Conservation (phyloP, 2,888 invertebrate genomes). For the Cryptocheilus praepositus region DNA sequence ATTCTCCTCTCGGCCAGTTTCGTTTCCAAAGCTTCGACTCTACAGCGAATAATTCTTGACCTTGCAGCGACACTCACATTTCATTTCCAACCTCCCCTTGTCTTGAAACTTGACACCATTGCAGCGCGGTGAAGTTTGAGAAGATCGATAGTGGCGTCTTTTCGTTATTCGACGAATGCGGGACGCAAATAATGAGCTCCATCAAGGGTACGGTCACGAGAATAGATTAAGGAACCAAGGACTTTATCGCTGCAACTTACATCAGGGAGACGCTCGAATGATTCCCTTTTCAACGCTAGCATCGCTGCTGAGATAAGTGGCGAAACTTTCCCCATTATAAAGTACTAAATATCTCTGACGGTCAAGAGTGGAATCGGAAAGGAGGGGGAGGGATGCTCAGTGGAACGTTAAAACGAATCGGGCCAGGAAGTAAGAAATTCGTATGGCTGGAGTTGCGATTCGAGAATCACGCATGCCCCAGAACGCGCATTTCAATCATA, state of each 20-base stretch:
- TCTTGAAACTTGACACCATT: too few species aligned
- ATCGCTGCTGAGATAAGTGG: constrained; percentile 1
- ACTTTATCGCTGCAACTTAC: constrained; percentile 5
- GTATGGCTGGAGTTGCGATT: background rate
- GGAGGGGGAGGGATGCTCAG: constrained; percentile 1
- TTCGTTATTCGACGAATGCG: constrained; percentile 7
- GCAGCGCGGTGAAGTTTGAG: too few species aligned
- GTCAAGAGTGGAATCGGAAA: background rate
- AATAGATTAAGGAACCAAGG: constrained; percentile 3
- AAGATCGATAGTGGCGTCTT: background rate
- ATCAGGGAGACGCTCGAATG: background rate
- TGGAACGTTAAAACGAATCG: constrained; percentile 15
- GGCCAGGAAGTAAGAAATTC: constrained; percentile 2
- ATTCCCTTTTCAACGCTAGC: background rate
- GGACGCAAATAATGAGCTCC: constrained; percentile 5
- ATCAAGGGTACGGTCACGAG: constrained; percentile 6
- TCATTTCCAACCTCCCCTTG: too few species aligned
- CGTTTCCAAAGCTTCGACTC: too few species aligned
- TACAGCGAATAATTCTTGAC: too few species aligned
- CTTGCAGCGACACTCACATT: too few species aligned
- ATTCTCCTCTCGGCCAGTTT: too few species aligned
- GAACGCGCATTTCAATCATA: too few species aligned
- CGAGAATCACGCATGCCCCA: background rate
- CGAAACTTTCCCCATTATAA: constrained; percentile 12
- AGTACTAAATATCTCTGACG: constrained; percentile 14